Base-by-base conservation (phyloP, 2,888 invertebrate species). In the Oscheius onirici region DNA sequence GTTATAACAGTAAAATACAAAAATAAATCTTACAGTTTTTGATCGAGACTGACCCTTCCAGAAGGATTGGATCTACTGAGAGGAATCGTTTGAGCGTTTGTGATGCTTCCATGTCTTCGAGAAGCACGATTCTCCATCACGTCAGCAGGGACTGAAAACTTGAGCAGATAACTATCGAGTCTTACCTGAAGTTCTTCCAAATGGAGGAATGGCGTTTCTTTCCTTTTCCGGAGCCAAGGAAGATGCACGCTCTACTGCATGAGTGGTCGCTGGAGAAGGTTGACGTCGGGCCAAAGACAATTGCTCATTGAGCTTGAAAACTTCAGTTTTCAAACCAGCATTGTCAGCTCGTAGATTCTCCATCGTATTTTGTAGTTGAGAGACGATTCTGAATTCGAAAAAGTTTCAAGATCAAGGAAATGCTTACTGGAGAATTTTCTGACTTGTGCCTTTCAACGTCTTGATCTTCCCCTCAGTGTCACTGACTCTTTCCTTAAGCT, bases 301-400 rank as follows among this genome's bases (percentile, higher is more conserved):
- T 8, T 69, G 69, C 15, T 69, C 69, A 28, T 49, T 61, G 22
- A 69, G 51, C 40, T 54, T 52, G 51, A 54, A 51, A 24, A 69
- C 61, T 46, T 69, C 69, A 10, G 52, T 61, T 24, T 69, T 69
- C 8, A 69, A 51, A 20, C 60, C 49, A 11, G 43, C 46, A 49
- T 69, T 69, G 15, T 69, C 69, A 2, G 69, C 61, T 11, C 69
- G 46, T 13, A 69, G 24, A 34, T 69, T 28, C n/a, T 69, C 69
- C 60, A 69, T 61, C 20, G 69, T 43, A 24, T 49, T 51, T 34
- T 61, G 69, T 2, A 69, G 41, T 24, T 51, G 51, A 22, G 69
- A 69, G 8, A 69, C 44, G 1, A 69, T 61, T 61, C 69, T 69
- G 28, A 41, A 69, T 5, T 2, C 17, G 43, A 13, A 20, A 8